phyloP scores from a whole-genome alignment of 2,797 vertebrate genomes.

The Coluber constrictor region DNA sequence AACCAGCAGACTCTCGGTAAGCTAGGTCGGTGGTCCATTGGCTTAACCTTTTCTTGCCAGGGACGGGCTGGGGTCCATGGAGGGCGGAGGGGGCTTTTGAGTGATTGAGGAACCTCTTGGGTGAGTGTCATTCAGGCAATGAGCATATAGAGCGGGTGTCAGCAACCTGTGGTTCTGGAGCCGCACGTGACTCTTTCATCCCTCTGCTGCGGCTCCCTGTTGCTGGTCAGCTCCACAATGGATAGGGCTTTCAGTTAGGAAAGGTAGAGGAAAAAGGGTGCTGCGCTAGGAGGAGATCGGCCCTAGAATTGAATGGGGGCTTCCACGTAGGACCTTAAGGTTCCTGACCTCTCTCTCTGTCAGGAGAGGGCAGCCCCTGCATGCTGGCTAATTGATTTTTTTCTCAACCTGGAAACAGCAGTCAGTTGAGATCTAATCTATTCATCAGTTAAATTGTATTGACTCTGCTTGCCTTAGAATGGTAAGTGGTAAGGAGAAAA shows the following conservation, averaged over 20 bases:
- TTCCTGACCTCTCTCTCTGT: too few species aligned
- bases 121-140: background rate
- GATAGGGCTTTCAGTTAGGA: too few species aligned
- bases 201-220: too few species aligned
- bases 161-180: too few species aligned
- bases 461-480: background rate
- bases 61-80: too few species aligned
- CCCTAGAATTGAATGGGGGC: too few species aligned
- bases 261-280: too few species aligned
- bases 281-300: too few species aligned
- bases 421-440: background rate
- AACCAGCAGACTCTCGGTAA: slow-evolving; percentile 92
- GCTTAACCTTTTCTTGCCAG: background rate
- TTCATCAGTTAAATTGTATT: background rate
- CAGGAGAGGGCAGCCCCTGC: background rate
- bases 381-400: background rate
- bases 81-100: background rate
- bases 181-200: too few species aligned
- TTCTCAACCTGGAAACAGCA: background rate
- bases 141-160: background rate
- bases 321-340: too few species aligned
- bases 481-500: background rate
- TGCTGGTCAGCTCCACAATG: too few species aligned
- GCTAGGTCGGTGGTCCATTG: background rate
- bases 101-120: background rate